phyloP scores from a whole-genome alignment of 2,113 vertebrate species.

The Upupa epops region DNA sequence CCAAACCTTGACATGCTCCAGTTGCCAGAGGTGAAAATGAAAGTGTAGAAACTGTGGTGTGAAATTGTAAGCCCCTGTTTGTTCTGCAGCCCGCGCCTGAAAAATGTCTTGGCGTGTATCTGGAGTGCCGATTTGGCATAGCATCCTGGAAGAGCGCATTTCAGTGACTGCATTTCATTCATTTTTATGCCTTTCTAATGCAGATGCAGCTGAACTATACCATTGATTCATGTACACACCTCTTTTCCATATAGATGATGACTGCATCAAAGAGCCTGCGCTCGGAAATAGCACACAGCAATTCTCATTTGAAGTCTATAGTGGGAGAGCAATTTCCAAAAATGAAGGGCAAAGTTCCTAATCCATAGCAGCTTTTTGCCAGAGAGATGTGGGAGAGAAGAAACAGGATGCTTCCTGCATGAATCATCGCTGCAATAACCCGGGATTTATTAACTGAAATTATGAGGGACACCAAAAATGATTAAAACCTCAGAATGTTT shows the following conservation, averaged over 20 bases:
- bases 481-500: constrained; percentile 32
- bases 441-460: constrained; percentile 56
- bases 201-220: constrained; percentile 62
- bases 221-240: constrained; percentile 50
- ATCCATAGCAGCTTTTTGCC: constrained; percentile 50
- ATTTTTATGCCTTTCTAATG: constrained; percentile 62
- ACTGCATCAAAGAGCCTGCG: constrained; percentile 37
- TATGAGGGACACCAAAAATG: constrained; percentile 29
- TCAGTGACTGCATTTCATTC: constrained; percentile 48
- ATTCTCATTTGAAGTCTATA: constrained; percentile 53
- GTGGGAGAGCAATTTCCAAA: constrained; percentile 57
- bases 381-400: constrained; percentile 50
- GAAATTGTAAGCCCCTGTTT: neutral
- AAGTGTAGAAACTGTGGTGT: neutral
- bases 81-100: neutral
- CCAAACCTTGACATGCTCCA: neutral
- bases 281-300: constrained; percentile 56
- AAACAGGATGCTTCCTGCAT: constrained; percentile 54
- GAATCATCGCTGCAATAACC: constrained; percentile 62
- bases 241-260: constrained; percentile 62
- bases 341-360: constrained; percentile 60
- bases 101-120: neutral
- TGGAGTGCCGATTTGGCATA: constrained; percentile 13
- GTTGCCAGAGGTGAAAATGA: neutral
- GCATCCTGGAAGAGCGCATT: neutral